These are phyloP conservation scores for Drosophila melanogaster DNA, from an alignment of 1,140 invertebrate genomes.

Conservation along the genomic window DNA sequence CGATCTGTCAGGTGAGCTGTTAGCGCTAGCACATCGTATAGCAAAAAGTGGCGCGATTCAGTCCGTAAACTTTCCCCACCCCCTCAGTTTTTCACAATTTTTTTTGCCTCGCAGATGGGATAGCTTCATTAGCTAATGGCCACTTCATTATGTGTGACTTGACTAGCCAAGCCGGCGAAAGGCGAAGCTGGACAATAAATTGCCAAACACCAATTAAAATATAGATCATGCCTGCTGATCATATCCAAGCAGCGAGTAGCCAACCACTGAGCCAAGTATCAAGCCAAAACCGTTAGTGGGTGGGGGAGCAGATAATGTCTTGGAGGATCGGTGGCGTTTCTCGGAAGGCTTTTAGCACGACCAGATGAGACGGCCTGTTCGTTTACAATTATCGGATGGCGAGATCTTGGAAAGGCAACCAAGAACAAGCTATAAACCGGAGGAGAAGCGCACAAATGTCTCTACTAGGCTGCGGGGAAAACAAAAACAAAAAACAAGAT, in stretches of 20 bases:
- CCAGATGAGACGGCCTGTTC: conserved; percentile 34
- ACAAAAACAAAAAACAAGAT: conserved; percentile 36
- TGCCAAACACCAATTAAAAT: conserved; percentile 75
- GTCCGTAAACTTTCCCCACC: conserved; percentile 23
- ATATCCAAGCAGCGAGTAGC: conserved; percentile 44
- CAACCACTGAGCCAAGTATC: background rate
- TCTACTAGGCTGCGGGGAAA: conserved; percentile 25
- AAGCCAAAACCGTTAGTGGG: conserved; percentile 62
- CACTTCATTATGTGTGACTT: conserved; percentile 59
- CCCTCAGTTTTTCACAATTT: conserved; percentile 7
- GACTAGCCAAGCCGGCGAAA: conserved; percentile 13
- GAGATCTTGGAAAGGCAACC: conserved; percentile 55
- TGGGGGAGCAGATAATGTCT: conserved; percentile 22
- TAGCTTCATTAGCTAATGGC: conserved; percentile 80
- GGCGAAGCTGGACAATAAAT: conserved; percentile 45
- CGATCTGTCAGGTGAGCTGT: conserved; percentile 56
- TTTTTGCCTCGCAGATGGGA: conserved; percentile 32
- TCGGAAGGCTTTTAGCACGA: conserved; percentile 72
- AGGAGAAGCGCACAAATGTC: conserved; percentile 58
- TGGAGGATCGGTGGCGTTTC: conserved; percentile 58
- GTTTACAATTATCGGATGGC: conserved; percentile 51
- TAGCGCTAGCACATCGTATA: conserved; percentile 49
- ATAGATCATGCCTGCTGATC: conserved; percentile 75
- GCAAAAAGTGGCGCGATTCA: conserved; percentile 32
- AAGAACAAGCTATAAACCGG: conserved; percentile 75